phyloP scores from a whole-genome alignment of 2,113 vertebrate species.

The Hippoglossus stenolepis region DNA sequence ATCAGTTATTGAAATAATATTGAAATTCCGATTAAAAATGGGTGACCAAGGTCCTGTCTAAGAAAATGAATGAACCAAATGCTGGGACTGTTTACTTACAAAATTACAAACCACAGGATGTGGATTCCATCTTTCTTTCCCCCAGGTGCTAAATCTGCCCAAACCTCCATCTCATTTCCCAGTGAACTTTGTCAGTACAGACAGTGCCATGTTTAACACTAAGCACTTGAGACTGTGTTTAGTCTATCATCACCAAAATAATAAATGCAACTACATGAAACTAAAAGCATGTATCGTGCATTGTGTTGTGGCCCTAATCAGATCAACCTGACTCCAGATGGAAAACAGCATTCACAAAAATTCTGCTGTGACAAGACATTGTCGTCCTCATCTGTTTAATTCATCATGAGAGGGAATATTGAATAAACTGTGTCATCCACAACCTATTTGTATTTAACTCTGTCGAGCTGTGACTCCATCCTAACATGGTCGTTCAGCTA shows the following conservation, averaged over 20 bases:
- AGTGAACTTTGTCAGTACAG: too few species aligned
- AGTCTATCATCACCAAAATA: not conserved
- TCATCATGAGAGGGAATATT: not conserved
- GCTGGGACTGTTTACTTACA: too few species aligned
- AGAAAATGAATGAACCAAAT: too few species aligned
- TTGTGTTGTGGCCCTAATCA: not conserved
- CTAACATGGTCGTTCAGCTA: not conserved
- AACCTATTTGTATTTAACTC: not conserved
- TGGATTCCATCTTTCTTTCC: not conserved
- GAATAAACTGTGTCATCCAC: not conserved
- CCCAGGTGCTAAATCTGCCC: not conserved
- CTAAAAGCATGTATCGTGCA: too few species aligned
- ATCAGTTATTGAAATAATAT: too few species aligned
- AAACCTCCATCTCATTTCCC: too few species aligned
- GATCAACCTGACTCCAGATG: constrained; percentile 16
- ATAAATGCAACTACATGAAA: not conserved
- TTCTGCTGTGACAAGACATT: not conserved
- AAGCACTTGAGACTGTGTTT: not conserved
- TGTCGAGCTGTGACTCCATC: not conserved
- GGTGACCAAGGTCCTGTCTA: too few species aligned
- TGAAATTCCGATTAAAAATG: too few species aligned
- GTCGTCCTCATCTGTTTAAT: not conserved
- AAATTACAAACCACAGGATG: too few species aligned
- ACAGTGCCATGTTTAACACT: too few species aligned
- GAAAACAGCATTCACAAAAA: constrained; percentile 17